Conservation (phyloP, 2,113 vertebrate genomes). For the Burhinus bistriatus region DNA sequence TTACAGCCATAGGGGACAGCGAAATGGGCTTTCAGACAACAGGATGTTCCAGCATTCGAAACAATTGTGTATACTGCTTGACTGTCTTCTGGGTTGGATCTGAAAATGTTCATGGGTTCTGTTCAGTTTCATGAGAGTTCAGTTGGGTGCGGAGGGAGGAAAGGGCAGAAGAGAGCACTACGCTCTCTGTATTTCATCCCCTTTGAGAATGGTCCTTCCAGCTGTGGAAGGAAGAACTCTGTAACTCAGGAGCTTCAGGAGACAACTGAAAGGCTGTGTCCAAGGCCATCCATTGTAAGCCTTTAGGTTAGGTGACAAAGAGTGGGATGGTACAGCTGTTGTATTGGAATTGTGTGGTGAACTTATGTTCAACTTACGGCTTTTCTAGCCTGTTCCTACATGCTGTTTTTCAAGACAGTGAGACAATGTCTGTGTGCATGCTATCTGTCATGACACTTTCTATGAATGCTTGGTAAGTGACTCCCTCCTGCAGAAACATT, state of each 20-base stretch:
- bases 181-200: not conserved
- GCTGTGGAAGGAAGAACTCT: not conserved
- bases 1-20: not conserved
- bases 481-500: not conserved
- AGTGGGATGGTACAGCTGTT: fast-evolving
- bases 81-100: not conserved
- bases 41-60: not conserved
- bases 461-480: not conserved
- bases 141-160: fast-evolving
- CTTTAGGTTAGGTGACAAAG: not conserved
- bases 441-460: not conserved
- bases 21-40: not conserved
- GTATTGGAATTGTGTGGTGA: not conserved
- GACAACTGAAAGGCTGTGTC: not conserved
- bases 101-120: not conserved
- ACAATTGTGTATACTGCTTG: not conserved
- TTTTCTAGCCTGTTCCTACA: not conserved
- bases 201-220: not conserved
- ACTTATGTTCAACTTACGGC: not conserved
- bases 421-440: not conserved
- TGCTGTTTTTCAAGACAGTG: not conserved
- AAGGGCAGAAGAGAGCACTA: not conserved
- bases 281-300: not conserved
- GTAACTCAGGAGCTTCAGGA: fast-evolving
- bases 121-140: not conserved